Base-by-base conservation (phyloP, 2,888 invertebrate genomes). In the Tenthredo livida region DNA sequence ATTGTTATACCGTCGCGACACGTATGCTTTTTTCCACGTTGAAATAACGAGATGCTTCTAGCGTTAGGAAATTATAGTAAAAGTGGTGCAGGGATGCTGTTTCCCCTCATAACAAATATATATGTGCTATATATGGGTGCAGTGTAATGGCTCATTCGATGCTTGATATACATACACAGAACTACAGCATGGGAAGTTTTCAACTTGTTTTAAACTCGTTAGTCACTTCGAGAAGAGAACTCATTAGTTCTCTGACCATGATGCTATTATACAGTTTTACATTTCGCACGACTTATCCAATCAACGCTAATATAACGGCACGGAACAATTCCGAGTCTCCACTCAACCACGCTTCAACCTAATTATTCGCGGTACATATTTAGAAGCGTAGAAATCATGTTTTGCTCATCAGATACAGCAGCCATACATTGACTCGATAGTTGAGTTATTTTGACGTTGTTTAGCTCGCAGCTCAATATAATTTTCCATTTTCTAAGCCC, bases 141-240 rank as follows among this genome's bases (percentile, higher is more conserved):
- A 40, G 72, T 21, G n/a, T 73, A 21, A 73, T 73, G 43, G 40
- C 54, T 25, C 15, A 77, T 33, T 54, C 17, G 29, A 77, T 54
- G 33, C n/a, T 54, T 29, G 40, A 54, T 54, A 54, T 54, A 21
- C 54, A 54, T 54, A 54, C 33, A 21, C 54, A 54, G n/a, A 77
- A 50, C 33, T 50, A 17, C 77, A 61, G 80, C 21, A 12, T 37
- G 58, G 21, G 21, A 80, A 61, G 5, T 78, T 78, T 58, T 15
- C 58, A 40, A 80, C 80, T 61, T 21, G 15, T 40, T 54, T 54
- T 50, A 12, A 77, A 77, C 54, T 80, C 80, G 61, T 61, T 80
- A 80, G 50, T 61, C 58, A 80, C 58, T 61, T 61, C 80, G 12
- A 80, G 61, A 61, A 58, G 80, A 61, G 80, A 80, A 80, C 40